Evolutionary conservation across 2,888 invertebrate species (phyloP).

Genomic region (Leptopterna dolabrata): DNA sequence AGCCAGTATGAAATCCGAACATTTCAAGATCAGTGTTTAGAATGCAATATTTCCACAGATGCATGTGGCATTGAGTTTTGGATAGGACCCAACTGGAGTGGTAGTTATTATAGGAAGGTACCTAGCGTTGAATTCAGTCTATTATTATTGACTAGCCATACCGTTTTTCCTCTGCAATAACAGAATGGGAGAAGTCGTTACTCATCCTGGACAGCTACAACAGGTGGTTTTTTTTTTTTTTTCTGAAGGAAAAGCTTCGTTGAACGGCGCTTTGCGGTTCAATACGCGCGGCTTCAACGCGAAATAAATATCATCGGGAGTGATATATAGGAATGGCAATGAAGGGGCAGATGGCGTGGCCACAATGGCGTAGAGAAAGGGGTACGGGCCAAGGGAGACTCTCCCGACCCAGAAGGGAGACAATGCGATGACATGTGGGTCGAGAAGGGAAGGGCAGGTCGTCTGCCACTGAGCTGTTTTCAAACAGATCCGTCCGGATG

Average conservation of each 20-base stretch:
- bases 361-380: slow-evolving; percentile 32
- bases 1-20: too few species aligned
- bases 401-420: not conserved
- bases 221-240: not conserved
- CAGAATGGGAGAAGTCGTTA: not conserved
- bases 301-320: not conserved
- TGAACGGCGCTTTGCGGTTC: not conserved
- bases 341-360: slow-evolving; percentile 22
- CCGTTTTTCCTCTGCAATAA: not conserved
- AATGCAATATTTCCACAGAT: too few species aligned
- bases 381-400: not conserved
- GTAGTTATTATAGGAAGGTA: too few species aligned
- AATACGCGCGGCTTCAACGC: slow-evolving; percentile 6
- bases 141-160: not conserved
- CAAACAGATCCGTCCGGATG: slow-evolving; percentile 40
- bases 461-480: slow-evolving; percentile 16
- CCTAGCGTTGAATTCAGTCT: too few species aligned
- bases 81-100: too few species aligned
- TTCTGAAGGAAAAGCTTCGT: not conserved
- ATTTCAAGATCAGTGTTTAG: too few species aligned
- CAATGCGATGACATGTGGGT: slow-evolving; percentile 43
- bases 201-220: not conserved
- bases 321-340: slow-evolving; percentile 9
- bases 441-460: not conserved
- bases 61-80: too few species aligned